Conservation (phyloP, 2,888 invertebrate species). For the Acanthopleura granulata region DNA sequence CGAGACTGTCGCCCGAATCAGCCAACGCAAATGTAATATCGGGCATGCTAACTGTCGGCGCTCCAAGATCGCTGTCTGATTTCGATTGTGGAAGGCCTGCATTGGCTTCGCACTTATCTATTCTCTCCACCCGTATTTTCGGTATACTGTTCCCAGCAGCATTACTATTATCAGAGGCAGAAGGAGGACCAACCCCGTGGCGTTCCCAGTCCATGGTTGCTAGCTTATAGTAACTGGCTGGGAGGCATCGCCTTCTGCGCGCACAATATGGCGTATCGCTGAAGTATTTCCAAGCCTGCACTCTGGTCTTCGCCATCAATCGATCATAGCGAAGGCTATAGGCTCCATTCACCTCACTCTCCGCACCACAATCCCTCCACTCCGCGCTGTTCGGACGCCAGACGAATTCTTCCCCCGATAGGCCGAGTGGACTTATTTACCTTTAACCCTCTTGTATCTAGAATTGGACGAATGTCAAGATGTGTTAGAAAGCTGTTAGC, state of each 20-base stretch:
- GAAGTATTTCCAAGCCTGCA: background rate
- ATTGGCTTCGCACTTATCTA: background rate
- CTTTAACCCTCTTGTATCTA: no score
- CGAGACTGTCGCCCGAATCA: background rate
- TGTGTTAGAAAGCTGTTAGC: no score
- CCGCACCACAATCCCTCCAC: no score
- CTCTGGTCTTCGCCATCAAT: background rate
- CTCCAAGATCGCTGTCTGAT: constrained; percentile 11
- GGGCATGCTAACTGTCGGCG: background rate
- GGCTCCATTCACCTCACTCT: no score
- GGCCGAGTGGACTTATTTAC: no score
- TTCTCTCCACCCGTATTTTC: constrained; percentile 8
- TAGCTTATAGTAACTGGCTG: background rate
- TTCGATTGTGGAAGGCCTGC: background rate
- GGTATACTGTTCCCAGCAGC: background rate
- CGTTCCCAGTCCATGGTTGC: constrained; percentile 16
- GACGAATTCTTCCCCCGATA: no score
- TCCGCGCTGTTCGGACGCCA: no score
- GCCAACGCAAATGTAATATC: constrained; percentile 11
- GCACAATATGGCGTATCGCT: constrained; percentile 3
- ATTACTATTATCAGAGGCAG: background rate
- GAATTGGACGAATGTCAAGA: no score
- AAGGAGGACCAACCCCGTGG: background rate
- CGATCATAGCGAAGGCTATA: background rate
- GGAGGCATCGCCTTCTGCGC: background rate